Percentiles rank a stretch among this genome's conserved stretches.
phyloP scores from a whole-genome alignment of 2,797 vertebrate genomes.

The Hippopotamyrus pictus region DNA sequence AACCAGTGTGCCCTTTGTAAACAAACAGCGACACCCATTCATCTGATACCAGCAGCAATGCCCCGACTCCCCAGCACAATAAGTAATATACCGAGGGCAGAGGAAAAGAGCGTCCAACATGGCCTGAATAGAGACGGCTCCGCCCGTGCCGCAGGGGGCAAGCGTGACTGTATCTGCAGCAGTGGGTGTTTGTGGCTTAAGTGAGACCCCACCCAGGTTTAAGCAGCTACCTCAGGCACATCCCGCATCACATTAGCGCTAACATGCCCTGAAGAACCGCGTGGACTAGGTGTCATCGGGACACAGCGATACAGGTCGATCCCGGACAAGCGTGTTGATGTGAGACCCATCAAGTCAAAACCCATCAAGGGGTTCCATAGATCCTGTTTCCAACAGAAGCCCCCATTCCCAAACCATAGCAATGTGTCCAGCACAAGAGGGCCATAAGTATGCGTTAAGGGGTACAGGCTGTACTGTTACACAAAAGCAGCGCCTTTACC shows the following conservation, averaged over 20 bases:
- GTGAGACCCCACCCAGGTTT: background rate
- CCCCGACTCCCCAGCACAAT: background rate
- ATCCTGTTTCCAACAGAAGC: background rate
- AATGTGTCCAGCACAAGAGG: background rate
- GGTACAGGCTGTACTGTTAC: background rate
- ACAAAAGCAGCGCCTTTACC: background rate
- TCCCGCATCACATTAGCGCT: background rate
- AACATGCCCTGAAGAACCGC: background rate
- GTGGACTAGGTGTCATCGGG: background rate
- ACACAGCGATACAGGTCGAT: background rate
- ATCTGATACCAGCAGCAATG: background rate
- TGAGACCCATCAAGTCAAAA: background rate
- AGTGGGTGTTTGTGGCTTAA: background rate
- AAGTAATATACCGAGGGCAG: background rate
- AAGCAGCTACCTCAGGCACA: background rate
- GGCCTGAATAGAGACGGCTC: background rate
- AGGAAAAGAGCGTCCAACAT: background rate
- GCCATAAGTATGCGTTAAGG: background rate
- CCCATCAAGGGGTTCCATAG: background rate
- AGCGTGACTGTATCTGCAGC: background rate
- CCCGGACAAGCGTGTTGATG: background rate
- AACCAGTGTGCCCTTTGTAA: background rate
- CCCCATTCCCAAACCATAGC: background rate
- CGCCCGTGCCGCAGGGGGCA: background rate
- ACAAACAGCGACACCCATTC: background rate